Base-by-base conservation (phyloP, 2,888 invertebrate species). In the Fragum sueziense region DNA sequence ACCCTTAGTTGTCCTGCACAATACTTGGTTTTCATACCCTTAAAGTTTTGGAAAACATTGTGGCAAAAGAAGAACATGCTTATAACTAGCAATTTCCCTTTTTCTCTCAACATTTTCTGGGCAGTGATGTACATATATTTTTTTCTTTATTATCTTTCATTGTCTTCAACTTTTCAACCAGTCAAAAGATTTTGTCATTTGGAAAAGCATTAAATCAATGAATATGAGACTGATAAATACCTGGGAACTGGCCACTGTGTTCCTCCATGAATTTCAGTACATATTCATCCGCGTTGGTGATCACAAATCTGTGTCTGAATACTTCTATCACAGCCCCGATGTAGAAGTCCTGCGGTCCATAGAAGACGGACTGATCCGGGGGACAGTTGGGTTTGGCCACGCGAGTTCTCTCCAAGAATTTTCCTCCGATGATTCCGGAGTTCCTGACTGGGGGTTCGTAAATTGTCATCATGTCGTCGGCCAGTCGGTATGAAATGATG, bases 211-310 rank as follows among this genome's bases (percentile, higher is more conserved):
- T 1, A 1, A n/a, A n/a, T 20, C 17, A 47, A 47, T 3, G 47
- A 47, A 47, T 11, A 9, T 47, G 2, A n/a, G n/a, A n/a, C n/a
- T n/a, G n/a, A n/a, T 11, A 57, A 31, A 31, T 88, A 93, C 93
- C 88, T 86, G 93, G 89, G 86, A 93, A 93, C 76, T 93, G 90
- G 54, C 88, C 78, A 11, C 85, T 85, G 81, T 93, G 91, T n/a
- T 91, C 89, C 79, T 93, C 91, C 91, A 93, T 93, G 85, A 92
- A 98, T 59, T 96, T 95, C 69, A 97, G 93, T 0, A 97, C 97
- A 90, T 95, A 98, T 90, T 97, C 96, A 91, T 98, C 98, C 1
- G 97, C 97, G 1, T 96, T 96, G 41, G 95, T 95, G 85, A 97
- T 96, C 85, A 95, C 94, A 92, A 97, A 97, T 54, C 96, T 95